Conservation (phyloP, 2,888 invertebrate species). For the Lingula anatina region DNA sequence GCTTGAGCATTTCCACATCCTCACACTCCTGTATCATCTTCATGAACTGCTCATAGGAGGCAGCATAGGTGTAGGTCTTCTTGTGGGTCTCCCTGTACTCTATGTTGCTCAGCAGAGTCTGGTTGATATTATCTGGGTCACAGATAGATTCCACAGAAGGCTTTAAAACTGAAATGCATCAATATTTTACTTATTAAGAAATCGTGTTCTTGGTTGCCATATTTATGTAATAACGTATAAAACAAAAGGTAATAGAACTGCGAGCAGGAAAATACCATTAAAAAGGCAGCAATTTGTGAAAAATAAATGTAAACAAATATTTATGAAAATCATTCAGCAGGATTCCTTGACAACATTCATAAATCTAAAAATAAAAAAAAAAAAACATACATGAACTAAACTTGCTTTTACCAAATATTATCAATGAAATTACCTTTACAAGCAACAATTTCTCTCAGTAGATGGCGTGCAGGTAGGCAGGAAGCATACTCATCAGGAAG, state of each 20-base stretch:
- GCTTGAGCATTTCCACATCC: constrained; percentile 76
- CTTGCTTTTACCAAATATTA: no score
- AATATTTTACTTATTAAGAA: no score
- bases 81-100: constrained; percentile 69
- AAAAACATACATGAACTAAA: not conserved
- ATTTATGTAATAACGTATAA: no score
- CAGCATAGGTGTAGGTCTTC: constrained; percentile 79
- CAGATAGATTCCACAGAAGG: constrained; percentile 78
- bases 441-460: constrained; percentile 76
- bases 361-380: not conserved
- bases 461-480: constrained; percentile 67
- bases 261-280: no score
- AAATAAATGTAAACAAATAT: not conserved
- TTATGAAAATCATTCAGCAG: not conserved
- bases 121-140: constrained; percentile 87
- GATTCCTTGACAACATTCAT: not conserved
- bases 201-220: no score
- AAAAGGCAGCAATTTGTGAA: no score
- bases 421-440: no score
- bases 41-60: constrained; percentile 84
- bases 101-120: constrained; percentile 76
- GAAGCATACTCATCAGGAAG: constrained; percentile 76
- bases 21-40: constrained; percentile 75
- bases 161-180: constrained; percentile 69
- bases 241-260: no score